Base-by-base conservation (phyloP, 2,113 vertebrate genomes). In the Puffinus mauretanicus region DNA sequence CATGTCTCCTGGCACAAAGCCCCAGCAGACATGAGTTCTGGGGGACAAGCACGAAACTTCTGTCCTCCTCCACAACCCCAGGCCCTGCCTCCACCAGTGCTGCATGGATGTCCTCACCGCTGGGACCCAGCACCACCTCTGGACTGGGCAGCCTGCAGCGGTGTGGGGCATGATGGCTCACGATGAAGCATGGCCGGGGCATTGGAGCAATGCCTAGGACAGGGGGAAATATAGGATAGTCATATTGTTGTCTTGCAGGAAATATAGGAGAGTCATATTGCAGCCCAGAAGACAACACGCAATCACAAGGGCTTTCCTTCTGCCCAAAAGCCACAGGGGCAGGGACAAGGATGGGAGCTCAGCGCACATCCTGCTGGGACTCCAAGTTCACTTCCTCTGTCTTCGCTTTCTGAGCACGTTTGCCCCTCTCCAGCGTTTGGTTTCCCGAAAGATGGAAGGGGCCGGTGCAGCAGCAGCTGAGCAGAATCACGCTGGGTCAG, bases 101-200 rank as follows among this genome's bases (percentile, higher is more conserved):
- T 61, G 34, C 42, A 57, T 7, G 52, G 57, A 32, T 40, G 42
- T 36, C 34, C 25, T 65, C 80, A 60, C 11, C 24, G 10, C 61
- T 36, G 27, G 76, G 16, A 82, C 15, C 19, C 40, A 75, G 90
- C 40, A 49, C 0, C 0, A 1, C 24, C 66, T 29, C 40, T 8
- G 29, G 40, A 20, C 38, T 11, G 19, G 27, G 65, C 38, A 87
- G 58, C 34, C 34, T 15, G 51, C 34, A 30, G 36, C 29, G 32
- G 26, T 38, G 40, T 24, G n/a, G 30, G 27, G 25, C 49, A 13
- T 4, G 44, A 44, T 11, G n/a, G 52, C 21, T 78, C 24, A 19
- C 0, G 2, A 11, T 10, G 46, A 70, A 40, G 54, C 49, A 51
- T 0, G 18, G 44, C 18, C 2, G 0, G 1, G n/a, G 44, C 24